phyloP scores from a whole-genome alignment of 2,113 vertebrate genomes.

The Neomonachus schauinslandi region DNA sequence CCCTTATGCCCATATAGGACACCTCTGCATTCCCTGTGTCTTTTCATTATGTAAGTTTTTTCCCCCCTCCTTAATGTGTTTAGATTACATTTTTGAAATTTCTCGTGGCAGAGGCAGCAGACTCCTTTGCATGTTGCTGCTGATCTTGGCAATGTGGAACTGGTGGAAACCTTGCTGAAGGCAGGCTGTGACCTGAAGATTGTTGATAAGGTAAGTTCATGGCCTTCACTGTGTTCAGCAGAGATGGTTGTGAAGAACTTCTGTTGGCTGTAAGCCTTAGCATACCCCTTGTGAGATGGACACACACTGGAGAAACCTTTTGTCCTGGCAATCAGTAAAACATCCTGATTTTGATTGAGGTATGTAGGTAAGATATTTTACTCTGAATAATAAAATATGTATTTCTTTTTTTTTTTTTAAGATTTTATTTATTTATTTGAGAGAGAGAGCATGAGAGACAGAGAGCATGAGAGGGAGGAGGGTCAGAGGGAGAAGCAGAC shows the following conservation, averaged over 20 bases:
- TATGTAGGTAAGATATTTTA: background rate
- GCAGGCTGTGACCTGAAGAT: conserved; percentile 88
- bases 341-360: background rate
- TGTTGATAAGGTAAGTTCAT: conserved; percentile 86
- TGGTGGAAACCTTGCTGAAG: conserved; percentile 92
- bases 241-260: background rate
- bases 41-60: background rate
- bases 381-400: background rate
- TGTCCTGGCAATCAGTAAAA: background rate
- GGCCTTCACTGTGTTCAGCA: background rate
- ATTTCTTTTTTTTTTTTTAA: background rate
- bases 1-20: background rate
- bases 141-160: conserved; percentile 91
- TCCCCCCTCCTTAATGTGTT: background rate
- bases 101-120: conserved; percentile 89
- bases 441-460: too few species aligned
- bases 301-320: background rate
- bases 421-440: too few species aligned
- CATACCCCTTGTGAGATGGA: background rate
- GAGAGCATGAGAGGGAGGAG: too few species aligned
- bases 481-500: too few species aligned
- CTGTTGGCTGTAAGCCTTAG: background rate
- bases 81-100: conserved; percentile 51
- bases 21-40: background rate
- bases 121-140: conserved; percentile 92